Percentiles rank a stretch among this genome's conserved stretches.
These are phyloP conservation scores for Arge pagana DNA, from an alignment of 2,888 invertebrate genomes.

Conservation along the genomic window DNA sequence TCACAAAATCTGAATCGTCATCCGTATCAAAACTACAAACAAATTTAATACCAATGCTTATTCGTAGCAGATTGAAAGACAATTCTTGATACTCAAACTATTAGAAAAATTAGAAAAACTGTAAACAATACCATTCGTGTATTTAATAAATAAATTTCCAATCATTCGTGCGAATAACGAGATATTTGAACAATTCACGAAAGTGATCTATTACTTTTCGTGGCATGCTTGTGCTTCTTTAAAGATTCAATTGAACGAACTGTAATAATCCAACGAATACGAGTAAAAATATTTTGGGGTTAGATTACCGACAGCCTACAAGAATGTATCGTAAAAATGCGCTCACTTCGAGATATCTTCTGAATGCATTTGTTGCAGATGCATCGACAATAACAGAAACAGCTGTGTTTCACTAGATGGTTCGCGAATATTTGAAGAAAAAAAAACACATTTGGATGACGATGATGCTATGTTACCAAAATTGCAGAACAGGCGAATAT, in stretches of 20 bases:
- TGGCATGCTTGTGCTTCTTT: not conserved
- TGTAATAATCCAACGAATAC: not conserved
- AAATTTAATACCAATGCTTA: not conserved
- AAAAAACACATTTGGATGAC: not conserved
- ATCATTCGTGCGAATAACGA: no score
- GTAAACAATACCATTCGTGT: no score
- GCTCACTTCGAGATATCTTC: no score
- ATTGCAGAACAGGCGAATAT: slow-evolving; percentile 17
- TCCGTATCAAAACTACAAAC: slow-evolving; percentile 41
- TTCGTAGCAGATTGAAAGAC: not conserved
- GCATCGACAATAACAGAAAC: no score
- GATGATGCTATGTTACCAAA: slow-evolving; percentile 9
- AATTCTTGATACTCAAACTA: not conserved
- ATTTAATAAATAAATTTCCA: no score
- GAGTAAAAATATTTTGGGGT: slow-evolving; percentile 3
- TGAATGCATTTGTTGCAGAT: no score
- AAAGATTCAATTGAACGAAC: no score
- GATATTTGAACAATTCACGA: no score
- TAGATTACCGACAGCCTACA: not conserved
- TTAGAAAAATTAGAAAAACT: no score
- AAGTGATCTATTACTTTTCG: no score
- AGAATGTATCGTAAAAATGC: no score
- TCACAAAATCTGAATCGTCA: slow-evolving; percentile 50
- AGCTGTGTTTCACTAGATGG: not conserved
- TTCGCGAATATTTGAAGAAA: not conserved